Conservation (phyloP, 2,888 invertebrate species). For the Empis stercorea region DNA sequence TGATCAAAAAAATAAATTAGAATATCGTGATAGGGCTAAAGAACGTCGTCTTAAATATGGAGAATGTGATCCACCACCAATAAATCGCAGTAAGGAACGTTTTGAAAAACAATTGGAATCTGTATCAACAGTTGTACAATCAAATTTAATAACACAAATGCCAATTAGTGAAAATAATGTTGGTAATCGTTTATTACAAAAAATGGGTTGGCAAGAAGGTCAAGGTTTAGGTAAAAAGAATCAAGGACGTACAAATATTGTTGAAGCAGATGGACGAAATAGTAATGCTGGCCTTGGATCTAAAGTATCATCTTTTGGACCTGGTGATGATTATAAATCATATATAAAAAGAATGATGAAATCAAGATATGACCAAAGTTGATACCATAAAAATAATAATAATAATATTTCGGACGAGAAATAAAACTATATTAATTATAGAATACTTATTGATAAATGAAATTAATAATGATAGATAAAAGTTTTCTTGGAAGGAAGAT, state of each 20-base stretch:
- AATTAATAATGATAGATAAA: no score
- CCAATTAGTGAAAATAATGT: conserved; percentile 75
- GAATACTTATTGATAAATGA: no score
- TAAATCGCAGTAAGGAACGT: conserved; percentile 57
- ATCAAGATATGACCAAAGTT: conserved; percentile 27
- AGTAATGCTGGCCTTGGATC: conserved; percentile 78
- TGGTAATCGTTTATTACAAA: conserved; percentile 87
- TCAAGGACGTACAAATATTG: conserved; percentile 86
- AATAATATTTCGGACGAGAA: no score
- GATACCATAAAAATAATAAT: no score
- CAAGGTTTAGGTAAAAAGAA: conserved; percentile 87
- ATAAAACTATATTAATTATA: no score
- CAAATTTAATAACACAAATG: conserved; percentile 32
- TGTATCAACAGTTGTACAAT: conserved; percentile 28
- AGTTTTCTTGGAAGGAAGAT: no score
- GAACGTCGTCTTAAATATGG: conserved; percentile 90
- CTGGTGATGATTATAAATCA: conserved; percentile 35
- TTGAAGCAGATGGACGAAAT: conserved; percentile 51
- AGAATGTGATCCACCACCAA: conserved; percentile 64
- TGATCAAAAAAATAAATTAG: conserved; percentile 9
- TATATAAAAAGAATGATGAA: conserved; percentile 39
- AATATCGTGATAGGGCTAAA: conserved; percentile 89
- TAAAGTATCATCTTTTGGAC: conserved; percentile 37
- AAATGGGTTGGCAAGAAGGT: conserved; percentile 99
- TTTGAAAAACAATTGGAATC: conserved; percentile 46